Conservation (phyloP, 2,113 vertebrate species). For the Seriola rivoliana region DNA sequence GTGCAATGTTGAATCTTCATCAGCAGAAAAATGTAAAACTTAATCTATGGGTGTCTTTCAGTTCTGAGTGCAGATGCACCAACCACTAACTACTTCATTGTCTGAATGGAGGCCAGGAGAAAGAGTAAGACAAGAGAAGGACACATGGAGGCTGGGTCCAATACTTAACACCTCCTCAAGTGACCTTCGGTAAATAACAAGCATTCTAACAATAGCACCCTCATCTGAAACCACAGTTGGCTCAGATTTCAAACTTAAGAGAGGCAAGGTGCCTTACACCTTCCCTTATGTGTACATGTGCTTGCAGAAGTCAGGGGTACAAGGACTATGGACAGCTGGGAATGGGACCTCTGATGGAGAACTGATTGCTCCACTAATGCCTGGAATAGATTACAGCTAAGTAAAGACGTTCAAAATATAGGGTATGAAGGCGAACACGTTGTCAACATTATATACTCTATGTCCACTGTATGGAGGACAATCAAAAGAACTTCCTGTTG, state of each 20-base stretch:
- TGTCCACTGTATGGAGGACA: constrained; percentile 4
- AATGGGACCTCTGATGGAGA: constrained; percentile 48
- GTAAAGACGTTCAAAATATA: constrained; percentile 23
- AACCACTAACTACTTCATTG: constrained; percentile 25
- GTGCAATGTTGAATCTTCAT: constrained; percentile 13
- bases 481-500: neutral
- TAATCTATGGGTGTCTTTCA: neutral
- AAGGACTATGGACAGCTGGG: constrained; percentile 66
- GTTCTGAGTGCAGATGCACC: constrained; percentile 21
- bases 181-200: constrained; percentile 66
- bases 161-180: constrained; percentile 78
- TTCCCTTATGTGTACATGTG: constrained; percentile 37
- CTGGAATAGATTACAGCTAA: constrained; percentile 47
- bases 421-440: constrained; percentile 1
- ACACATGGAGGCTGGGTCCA: constrained; percentile 67
- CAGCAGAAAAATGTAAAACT: neutral
- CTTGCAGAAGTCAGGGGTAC: constrained; percentile 27
- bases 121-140: constrained; percentile 60
- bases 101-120: constrained; percentile 60
- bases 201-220: constrained; percentile 75
- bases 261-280: constrained; percentile 49
- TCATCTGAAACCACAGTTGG: constrained; percentile 51
- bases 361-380: constrained; percentile 1
- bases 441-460: neutral
- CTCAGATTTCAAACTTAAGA: constrained; percentile 65